Conservation (phyloP, 2,797 vertebrate genomes). For the Sciurus vulgaris region DNA sequence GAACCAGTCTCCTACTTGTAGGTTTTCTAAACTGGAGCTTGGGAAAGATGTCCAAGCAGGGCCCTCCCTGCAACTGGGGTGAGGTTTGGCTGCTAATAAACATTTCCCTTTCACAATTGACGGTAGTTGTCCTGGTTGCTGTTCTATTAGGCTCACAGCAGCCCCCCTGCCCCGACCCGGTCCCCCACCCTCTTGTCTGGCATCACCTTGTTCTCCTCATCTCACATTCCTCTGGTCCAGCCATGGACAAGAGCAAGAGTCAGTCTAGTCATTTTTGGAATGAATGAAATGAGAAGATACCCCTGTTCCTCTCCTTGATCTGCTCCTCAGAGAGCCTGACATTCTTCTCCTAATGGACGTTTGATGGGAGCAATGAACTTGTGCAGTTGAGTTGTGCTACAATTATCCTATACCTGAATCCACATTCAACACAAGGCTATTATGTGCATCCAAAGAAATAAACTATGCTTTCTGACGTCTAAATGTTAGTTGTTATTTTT, state of each 20-base stretch:
- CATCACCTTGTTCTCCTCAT: background rate
- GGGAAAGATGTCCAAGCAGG: background rate
- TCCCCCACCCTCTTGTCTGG: background rate
- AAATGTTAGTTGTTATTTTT: background rate
- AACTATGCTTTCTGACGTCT: background rate
- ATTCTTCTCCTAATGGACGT: background rate
- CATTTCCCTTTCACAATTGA: background rate
- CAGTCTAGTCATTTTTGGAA: background rate
- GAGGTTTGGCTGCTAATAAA: background rate
- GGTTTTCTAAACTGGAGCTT: background rate
- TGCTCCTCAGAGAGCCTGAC: background rate
- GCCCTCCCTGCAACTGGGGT: rapidly evolving
- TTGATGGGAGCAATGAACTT: rapidly evolving
- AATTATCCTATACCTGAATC: background rate
- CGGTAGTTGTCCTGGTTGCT: background rate
- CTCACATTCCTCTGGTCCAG: background rate
- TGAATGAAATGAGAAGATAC: background rate
- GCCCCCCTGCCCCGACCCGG: too few species aligned
- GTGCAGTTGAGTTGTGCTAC: rapidly evolving
- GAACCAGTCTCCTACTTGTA: background rate
- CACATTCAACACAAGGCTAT: background rate
- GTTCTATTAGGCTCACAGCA: rapidly evolving
- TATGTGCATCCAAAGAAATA: background rate
- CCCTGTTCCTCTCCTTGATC: background rate
- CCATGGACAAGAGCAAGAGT: background rate